Evolutionary conservation across 1,140 invertebrate genomes (phyloP).

Genomic region (Drosophila saltans): DNA sequence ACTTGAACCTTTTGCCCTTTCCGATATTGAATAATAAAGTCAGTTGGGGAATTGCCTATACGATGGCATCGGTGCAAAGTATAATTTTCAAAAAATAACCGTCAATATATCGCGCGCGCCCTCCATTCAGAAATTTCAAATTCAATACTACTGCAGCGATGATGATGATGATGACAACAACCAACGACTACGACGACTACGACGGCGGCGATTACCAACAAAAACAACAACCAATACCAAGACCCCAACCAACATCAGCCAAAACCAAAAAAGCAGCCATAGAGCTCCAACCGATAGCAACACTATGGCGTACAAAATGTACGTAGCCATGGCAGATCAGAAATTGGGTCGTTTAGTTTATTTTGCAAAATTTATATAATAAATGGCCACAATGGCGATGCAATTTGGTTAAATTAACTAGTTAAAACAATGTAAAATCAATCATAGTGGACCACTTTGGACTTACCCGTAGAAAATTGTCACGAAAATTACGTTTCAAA

Average conservation of each 20-base stretch:
- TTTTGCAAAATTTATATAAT: slow-evolving; percentile 80
- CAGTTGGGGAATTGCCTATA: slow-evolving; percentile 11
- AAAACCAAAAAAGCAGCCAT: slow-evolving; percentile 16
- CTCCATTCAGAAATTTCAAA: slow-evolving; percentile 93
- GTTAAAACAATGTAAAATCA: slow-evolving; percentile 60
- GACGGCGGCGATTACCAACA: slow-evolving; percentile 83
- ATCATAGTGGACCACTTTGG: slow-evolving; percentile 77
- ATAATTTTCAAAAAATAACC: slow-evolving; percentile 87
- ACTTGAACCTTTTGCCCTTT: background rate
- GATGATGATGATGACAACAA: background rate
- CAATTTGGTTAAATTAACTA: slow-evolving; percentile 52
- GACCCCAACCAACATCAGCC: slow-evolving; percentile 24
- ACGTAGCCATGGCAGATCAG: slow-evolving; percentile 42
- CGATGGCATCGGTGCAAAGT: slow-evolving; percentile 1
- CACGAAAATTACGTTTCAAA: slow-evolving; percentile 75
- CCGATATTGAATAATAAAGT: slow-evolving; percentile 47
- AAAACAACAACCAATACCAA: slow-evolving; percentile 87
- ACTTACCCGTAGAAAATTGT: slow-evolving; percentile 78
- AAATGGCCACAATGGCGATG: slow-evolving; percentile 60
- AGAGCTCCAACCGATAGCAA: slow-evolving; percentile 10
- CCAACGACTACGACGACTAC: slow-evolving; percentile 21
- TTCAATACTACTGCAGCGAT: slow-evolving; percentile 52
- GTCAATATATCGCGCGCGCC: slow-evolving; percentile 93
- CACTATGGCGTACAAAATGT: background rate
- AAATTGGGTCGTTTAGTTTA: slow-evolving; percentile 72